Base-by-base conservation (phyloP, 2,797 vertebrate genomes). In the Lepus oiostolus region DNA sequence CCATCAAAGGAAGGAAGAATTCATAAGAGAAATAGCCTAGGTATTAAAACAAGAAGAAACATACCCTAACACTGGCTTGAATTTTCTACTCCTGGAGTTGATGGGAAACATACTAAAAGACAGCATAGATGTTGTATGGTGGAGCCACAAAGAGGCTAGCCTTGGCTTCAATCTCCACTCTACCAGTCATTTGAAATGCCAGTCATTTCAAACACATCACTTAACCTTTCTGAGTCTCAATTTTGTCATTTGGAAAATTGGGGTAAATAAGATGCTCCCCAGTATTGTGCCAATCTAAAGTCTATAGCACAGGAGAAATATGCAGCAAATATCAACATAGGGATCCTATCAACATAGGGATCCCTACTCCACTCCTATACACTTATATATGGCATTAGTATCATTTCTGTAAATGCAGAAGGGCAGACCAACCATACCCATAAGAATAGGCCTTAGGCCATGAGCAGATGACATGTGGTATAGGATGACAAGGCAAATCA, bases 191-290 rank as follows among this genome's bases (percentile, higher is more conserved):
- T n/a, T n/a, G n/a, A n/a, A n/a, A n/a, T 52, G 26, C 5, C 14
- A 30, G n/a, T 12, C 16, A 1, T 77, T 74, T 76, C 63, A 81
- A 74, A 84, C 32, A 54, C 0, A 10, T 32, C 42, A 47, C 17
- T 52, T 79, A 86, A 77, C 13, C n/a, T 35, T 91, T 74, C 58
- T 28, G n/a, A 63, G 19, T 83, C 47, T 86, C 74, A 14, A 16
- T 91, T 77, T 92, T 70, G 67, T 88, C 7, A 77, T 74, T 62
- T 93, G 26, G 32, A 71, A 68, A 88, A 76, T 74, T 5, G 32
- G 2, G 4, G 47, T 58, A 38, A 67, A 67, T 32, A 81, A 77
- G 32, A 65, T 28, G 6, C 7, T 60, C 52, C 42, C 42, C 60
- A 88, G 42, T 47, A 38, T 35, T 50, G 58, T 52, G 47, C 13